Evolutionary conservation across 92 coral and sea anemone species (phyloP), one percentile per base, ranked within the genome.

Genomic region (Metridium senile): DNA sequence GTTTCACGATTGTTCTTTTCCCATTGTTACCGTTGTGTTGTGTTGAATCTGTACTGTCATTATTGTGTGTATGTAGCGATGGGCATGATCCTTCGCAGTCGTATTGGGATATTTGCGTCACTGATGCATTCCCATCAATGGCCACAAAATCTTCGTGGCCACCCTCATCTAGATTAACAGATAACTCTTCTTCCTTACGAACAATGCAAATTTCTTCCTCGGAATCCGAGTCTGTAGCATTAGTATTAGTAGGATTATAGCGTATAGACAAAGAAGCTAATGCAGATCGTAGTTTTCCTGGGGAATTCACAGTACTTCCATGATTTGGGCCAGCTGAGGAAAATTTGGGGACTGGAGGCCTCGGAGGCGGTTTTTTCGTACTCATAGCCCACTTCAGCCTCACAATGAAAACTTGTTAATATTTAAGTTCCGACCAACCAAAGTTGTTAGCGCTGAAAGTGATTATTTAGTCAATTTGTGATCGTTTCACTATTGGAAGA

Each of bases 121-220:
- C 90, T 61, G 56, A 47, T 71, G 26, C 62, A 68, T 74, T 74
- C 33, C 65, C 74, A 57, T 62, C 68, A 39, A 71, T 78, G 63
- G 27, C 53, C 11, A 64, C 54, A 49, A 58, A 84, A 0, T 57
- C 57, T 57, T 77, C 84, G 22, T 67, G 49, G 26, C 35, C 71
- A 20, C 73, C 67, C 21, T 33, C 78, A 29, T 68, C 74, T 43
- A 51, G 72, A 66, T 62, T 68, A 31, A 71, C 59, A 17, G 31
- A 71, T 70, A 52, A 29, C 17, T 62, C 69, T 9, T 76, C 82
- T 52, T 77, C 89, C 75, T 89, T 87, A 17, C 99, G 99, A 23
- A 92, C 97, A 31, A 96, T 96, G 18, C 83, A 90, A 26, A 96
- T 96, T 81, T 96, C 99, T 64, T 96, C 99, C 27, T 96, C 99